Base-by-base conservation (phyloP, 1,140 invertebrate genomes). In the Myzus persicae region DNA sequence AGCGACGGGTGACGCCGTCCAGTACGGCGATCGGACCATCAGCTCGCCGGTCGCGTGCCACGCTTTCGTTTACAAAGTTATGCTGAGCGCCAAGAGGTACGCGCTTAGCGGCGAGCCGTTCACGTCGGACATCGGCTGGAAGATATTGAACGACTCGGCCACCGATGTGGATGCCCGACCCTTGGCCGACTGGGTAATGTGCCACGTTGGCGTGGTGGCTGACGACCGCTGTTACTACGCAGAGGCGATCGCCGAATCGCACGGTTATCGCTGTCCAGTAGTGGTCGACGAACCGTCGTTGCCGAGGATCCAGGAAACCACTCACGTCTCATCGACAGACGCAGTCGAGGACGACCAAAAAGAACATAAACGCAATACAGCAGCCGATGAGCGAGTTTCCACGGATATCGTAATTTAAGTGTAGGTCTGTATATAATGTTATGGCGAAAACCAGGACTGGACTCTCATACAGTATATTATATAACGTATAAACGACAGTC, bases 1-100 rank as follows among this genome's bases (percentile, higher is more conserved):
- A 11, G 81, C 91, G n/a, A 31, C 36, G 9, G 76, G 36, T 26
- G 31, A 36, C 4, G 48, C 46, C 1, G 91, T 93, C 24, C 38
- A 85, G 46, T 93, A 85, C 36, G 91, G 24, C 81, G 36, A 54
- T 14, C 44, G 46, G 26, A 82, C 2, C 36, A 54, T 84, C 46
- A 93, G 91, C 20, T 38, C 81, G n/a, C 91, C 91, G 76, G 24
- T 54, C 22, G 91, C 81, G 26, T 93, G 91, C 26, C 91, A 93
- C 36, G 76, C 22, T 11, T 93, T 85, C 48, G 36, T 93, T 5
- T 93, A 48, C 76, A 36, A 93, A 3, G 46, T 26, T 11, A 93
- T 93, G 91, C 24, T 93, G 36, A 54, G 38, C 81, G 81, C 46
- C 46, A 84, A 85, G 81, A 31, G 26, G 6, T 85, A 38, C 91